Percentiles rank a stretch among this genome's conserved stretches.
Conservation (phyloP, 2,888 invertebrate genomes). For the Liodrosophila aerea region DNA sequence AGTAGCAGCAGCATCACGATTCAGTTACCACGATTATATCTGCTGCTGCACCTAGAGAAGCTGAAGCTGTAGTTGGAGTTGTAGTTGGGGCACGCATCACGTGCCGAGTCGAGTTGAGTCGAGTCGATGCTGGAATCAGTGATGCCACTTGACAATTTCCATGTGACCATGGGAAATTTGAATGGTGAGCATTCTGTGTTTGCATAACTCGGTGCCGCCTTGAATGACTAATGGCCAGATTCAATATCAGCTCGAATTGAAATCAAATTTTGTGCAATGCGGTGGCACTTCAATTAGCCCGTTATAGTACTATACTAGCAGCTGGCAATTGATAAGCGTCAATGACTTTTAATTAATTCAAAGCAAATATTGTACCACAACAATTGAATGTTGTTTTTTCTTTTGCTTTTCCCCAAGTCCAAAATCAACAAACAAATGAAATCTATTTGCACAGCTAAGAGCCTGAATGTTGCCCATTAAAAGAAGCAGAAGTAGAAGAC, state of each 20-base stretch:
- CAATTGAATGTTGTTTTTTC: constrained; percentile 52
- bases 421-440: constrained; percentile 58
- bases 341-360: constrained; percentile 73
- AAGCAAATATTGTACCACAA: constrained; percentile 61
- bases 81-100: not conserved
- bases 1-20: constrained; percentile 27
- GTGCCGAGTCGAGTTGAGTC: too few relatives aligned
- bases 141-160: constrained; percentile 52
- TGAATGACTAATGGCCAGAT: not conserved
- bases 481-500: constrained; percentile 25
- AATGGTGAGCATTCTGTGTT: too few relatives aligned
- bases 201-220: too few relatives aligned
- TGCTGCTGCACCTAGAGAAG: constrained; percentile 27
- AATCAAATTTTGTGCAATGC: not conserved
- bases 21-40: constrained; percentile 50
- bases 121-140: constrained; percentile 31
- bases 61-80: not conserved
- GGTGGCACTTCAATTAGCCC: constrained; percentile 30
- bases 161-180: constrained; percentile 27
- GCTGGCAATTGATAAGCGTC: constrained; percentile 58
- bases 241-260: not conserved
- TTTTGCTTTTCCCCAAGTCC: constrained; percentile 35
- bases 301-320: too few relatives aligned
- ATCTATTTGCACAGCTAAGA: constrained; percentile 71
- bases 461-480: constrained; percentile 33